phyloP scores from a whole-genome alignment of 2,888 invertebrate genomes.

The Dugesia japonica region DNA sequence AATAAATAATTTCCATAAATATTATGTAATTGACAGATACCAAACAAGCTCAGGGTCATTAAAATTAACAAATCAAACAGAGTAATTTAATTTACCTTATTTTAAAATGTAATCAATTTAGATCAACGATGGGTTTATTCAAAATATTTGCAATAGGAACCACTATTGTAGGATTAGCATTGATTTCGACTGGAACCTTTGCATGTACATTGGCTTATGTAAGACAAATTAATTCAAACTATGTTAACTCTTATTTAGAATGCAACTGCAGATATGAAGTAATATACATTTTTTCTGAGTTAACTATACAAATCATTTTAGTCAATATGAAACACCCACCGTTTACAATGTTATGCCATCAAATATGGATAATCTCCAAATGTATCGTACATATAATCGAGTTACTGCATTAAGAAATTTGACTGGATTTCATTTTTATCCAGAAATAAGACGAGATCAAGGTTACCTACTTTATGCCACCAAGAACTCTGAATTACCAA shows the following conservation, averaged over 20 bases:
- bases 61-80: no score
- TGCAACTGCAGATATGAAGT: no score
- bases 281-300: no score
- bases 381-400: neutral
- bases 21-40: neutral
- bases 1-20: neutral
- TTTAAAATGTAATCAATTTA: no score
- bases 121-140: neutral
- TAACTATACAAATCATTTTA: neutral
- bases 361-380: neutral
- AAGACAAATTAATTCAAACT: neutral
- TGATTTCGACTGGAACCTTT: neutral
- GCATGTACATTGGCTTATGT: neutral
- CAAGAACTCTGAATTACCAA: neutral
- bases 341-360: neutral
- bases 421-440: neutral
- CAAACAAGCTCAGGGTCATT: no score
- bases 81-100: no score
- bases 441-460: slow-evolving; percentile 12
- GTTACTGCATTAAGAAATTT: neutral
- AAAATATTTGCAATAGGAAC: neutral
- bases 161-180: neutral
- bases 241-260: no score
- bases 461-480: neutral
- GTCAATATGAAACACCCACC: neutral